phyloP scores from a whole-genome alignment of 2,888 invertebrate species.

The Steinernema carpocapsae region DNA sequence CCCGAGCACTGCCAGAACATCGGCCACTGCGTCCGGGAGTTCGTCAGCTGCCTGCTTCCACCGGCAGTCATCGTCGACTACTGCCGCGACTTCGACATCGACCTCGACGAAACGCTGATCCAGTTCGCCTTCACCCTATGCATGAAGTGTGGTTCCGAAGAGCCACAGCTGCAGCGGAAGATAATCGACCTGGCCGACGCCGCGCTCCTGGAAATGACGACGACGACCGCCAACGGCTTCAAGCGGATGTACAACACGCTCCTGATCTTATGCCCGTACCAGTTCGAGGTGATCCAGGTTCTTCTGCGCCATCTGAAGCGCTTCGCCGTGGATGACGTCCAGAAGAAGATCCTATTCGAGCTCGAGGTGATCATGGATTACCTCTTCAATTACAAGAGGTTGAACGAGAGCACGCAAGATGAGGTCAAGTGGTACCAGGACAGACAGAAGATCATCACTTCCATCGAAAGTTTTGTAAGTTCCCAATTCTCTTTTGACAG shows the following conservation, averaged over 20 bases:
- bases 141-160: neutral
- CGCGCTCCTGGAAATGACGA: neutral
- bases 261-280: conserved; percentile 2
- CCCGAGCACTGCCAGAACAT: neutral
- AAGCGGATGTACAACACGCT: neutral
- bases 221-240: neutral
- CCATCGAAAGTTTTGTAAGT: neutral
- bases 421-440: conserved; percentile 24
- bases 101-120: neutral
- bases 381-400: neutral
- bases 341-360: neutral
- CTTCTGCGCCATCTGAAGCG: conserved; percentile 1
- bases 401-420: neutral
- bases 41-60: neutral
- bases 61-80: neutral
- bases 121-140: conserved; percentile 5
- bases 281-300: conserved; percentile 11
- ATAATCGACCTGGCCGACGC: conserved; percentile 7
- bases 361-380: neutral
- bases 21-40: neutral
- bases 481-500: neutral
- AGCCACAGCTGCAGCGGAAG: neutral
- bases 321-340: neutral
- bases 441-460: neutral
- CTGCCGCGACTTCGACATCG: neutral